Percentiles rank a stretch among this genome's conserved stretches.
phyloP scores from a whole-genome alignment of 2,888 invertebrate genomes.

The Beris morrisii region DNA sequence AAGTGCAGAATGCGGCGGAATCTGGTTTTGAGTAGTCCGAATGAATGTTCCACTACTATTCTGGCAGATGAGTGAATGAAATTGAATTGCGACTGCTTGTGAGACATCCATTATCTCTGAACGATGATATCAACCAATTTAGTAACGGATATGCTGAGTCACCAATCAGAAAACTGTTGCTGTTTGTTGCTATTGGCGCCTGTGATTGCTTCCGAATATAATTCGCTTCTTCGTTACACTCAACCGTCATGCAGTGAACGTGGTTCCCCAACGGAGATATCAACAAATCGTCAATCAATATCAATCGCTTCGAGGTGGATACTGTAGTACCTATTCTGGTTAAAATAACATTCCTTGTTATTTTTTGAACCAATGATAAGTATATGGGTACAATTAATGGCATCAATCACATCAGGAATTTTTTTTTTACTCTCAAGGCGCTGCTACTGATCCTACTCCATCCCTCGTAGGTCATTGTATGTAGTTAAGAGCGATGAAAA shows the following conservation, averaged over 20 bases:
- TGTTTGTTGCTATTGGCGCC: too few relatives aligned
- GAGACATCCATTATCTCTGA: neutral
- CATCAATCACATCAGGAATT: neutral
- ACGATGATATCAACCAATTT: neutral
- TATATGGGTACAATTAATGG: neutral
- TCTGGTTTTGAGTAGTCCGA: neutral
- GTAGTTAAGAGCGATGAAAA: neutral
- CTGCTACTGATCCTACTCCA: neutral
- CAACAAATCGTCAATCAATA: neutral
- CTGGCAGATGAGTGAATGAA: neutral
- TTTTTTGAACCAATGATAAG: neutral
- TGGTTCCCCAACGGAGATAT: neutral
- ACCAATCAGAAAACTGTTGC: neutral
- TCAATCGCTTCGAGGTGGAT: neutral
- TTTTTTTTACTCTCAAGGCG: neutral
- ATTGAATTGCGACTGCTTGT: neutral
- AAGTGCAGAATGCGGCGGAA: neutral
- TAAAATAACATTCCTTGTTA: neutral
- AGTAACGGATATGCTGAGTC: constrained; percentile 7
- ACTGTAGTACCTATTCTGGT: neutral
- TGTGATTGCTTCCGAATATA: neutral
- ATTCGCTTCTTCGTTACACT: neutral
- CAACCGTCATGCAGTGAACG: neutral
- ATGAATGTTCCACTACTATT: neutral
- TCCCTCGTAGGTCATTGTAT: neutral